These are phyloP conservation scores for Oreochromis niloticus DNA, from an alignment of 2,113 vertebrate genomes.

Conservation along the genomic window DNA sequence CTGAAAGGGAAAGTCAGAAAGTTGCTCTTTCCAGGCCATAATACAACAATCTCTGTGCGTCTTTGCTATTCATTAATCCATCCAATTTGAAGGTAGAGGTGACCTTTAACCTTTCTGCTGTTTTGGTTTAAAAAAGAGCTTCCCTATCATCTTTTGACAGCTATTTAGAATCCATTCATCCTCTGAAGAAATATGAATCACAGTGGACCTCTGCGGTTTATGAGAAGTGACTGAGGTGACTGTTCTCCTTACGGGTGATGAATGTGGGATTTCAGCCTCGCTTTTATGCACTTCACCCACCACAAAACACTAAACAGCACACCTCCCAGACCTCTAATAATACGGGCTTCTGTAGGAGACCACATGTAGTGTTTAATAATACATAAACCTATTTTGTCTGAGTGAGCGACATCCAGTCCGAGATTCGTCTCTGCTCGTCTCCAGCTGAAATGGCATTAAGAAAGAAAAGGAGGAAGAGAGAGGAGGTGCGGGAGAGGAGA, in stretches of 20 bases:
- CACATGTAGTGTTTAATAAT: conserved; percentile 62
- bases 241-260: background rate
- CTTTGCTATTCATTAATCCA: background rate
- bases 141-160: background rate
- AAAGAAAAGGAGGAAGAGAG: conserved; percentile 45
- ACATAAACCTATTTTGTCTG: conserved; percentile 29
- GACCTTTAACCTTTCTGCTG: background rate
- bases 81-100: background rate
- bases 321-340: background rate
- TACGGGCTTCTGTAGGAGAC: conserved; percentile 17
- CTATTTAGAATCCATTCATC: background rate
- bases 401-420: conserved; percentile 13
- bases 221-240: background rate
- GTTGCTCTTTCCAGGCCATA: background rate
- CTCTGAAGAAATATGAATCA: background rate
- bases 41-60: background rate
- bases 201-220: background rate
- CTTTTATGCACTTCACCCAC: background rate
- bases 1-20: background rate
- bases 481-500: conserved; percentile 2
- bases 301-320: background rate
- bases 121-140: background rate
- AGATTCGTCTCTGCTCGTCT: conserved; percentile 22
- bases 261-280: background rate
- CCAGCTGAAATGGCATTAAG: conserved; percentile 61